phyloP scores from a whole-genome alignment of 2,888 invertebrate genomes.

The Campoletis raptor region DNA sequence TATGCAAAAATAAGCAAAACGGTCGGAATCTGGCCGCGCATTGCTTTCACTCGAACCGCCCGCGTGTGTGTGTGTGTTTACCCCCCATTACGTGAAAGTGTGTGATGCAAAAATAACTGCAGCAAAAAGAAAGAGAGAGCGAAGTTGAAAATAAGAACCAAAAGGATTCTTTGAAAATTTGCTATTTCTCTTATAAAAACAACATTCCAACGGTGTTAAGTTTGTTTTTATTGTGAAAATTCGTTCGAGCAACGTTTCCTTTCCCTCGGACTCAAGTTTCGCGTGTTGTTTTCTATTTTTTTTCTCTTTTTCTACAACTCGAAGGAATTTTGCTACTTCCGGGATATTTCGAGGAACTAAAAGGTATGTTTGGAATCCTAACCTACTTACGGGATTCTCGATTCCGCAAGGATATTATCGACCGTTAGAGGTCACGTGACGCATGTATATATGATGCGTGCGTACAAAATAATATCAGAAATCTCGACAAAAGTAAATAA shows the following conservation, averaged over 20 bases:
- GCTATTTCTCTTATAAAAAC: neutral
- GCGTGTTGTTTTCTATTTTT: neutral
- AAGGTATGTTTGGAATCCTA: slow-evolving; percentile 32
- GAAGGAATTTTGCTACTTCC: neutral
- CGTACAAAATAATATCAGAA: neutral
- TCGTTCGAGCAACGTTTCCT: neutral
- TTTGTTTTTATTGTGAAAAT: neutral
- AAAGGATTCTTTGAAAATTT: neutral
- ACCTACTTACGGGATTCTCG: slow-evolving; percentile 3
- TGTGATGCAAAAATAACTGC: slow-evolving; percentile 26
- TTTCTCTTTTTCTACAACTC: neutral
- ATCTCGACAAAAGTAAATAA: neutral
- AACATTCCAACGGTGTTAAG: neutral
- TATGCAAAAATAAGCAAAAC: slow-evolving; percentile 4
- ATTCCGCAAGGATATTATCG: slow-evolving; percentile 44
- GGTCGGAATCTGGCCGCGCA: neutral
- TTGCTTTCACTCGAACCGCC: slow-evolving; percentile 44
- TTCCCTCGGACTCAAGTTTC: neutral
- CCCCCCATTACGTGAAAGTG: slow-evolving; percentile 29
- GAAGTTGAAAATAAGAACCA: neutral
- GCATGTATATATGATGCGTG: slow-evolving; percentile 1
- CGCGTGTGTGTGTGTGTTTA: neutral
- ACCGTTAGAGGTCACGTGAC: slow-evolving; percentile 14
- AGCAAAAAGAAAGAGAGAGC: neutral
- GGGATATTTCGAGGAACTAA: slow-evolving; percentile 1